A percentile compares a stretch with the other conserved stretches of the same genome.
Evolutionary conservation across 2,113 vertebrate species (phyloP).

Genomic region (Petrocephalus microphthalmus): DNA sequence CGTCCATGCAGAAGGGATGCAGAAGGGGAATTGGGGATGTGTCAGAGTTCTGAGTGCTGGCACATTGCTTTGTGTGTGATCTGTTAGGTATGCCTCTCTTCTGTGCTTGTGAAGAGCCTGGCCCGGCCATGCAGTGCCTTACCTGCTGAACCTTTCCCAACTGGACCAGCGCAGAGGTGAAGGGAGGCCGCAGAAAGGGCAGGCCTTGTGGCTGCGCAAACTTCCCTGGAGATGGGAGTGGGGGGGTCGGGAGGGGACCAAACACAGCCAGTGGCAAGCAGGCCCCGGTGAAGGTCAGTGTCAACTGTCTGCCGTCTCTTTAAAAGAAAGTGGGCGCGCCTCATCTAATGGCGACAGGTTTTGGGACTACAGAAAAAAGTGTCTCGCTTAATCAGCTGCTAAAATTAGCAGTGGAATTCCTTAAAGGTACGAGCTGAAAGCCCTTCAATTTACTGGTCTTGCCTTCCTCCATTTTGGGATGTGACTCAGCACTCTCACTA

Average conservation of each 20-base stretch:
- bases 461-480: slow-evolving; percentile 62
- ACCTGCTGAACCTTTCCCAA: slow-evolving; percentile 89
- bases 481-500: slow-evolving; percentile 61
- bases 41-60: background rate
- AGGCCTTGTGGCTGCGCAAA: slow-evolving; percentile 69
- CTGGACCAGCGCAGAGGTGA: slow-evolving; percentile 78
- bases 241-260: slow-evolving; percentile 6
- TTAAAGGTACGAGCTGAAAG: slow-evolving; percentile 28
- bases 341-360: background rate
- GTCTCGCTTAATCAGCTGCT: background rate
- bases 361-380: background rate
- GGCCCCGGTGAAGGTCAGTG: background rate
- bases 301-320: background rate
- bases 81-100: background rate
- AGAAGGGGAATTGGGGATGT: background rate
- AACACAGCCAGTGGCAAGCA: background rate
- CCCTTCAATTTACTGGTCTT: slow-evolving; percentile 63
- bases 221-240: slow-evolving; percentile 53
- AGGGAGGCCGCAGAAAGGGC: slow-evolving; percentile 72
- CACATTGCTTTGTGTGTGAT: background rate
- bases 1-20: background rate
- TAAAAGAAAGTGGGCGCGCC: background rate
- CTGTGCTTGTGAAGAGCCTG: background rate
- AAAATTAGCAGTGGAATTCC: slow-evolving; percentile 13
- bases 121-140: background rate